Conservation (phyloP, 2,113 vertebrate genomes). For the Tor tambroides region DNA sequence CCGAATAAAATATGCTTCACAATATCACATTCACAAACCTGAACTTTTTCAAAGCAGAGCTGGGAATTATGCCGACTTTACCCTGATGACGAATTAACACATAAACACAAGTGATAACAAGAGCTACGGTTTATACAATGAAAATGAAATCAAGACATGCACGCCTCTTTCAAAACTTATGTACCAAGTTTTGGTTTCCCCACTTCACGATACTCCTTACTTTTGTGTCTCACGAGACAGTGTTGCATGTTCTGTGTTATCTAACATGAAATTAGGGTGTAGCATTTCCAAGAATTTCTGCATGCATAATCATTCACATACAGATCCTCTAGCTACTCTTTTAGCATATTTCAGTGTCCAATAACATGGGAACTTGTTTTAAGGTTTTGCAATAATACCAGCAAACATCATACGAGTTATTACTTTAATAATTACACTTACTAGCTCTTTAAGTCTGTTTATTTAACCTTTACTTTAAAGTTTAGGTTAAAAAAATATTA, state of each 20-base stretch:
- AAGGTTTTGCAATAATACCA: background rate
- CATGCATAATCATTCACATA: background rate
- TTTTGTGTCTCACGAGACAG: background rate
- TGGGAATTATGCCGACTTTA: background rate
- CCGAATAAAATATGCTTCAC: background rate
- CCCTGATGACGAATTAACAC: background rate
- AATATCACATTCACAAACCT: background rate
- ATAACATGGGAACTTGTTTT: background rate
- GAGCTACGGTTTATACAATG: background rate
- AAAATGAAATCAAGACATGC: background rate
- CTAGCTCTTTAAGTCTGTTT: background rate
- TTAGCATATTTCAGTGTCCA: background rate
- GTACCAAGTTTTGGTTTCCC: background rate
- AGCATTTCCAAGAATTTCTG: background rate
- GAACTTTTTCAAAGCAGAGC: background rate
- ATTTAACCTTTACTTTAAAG: background rate
- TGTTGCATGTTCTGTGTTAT: background rate
- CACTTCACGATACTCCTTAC: background rate
- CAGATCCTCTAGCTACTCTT: background rate
- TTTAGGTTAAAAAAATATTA: background rate
- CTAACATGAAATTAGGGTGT: background rate
- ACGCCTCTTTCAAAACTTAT: background rate
- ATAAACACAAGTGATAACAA: background rate
- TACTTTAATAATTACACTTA: background rate
- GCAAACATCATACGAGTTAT: background rate